Conservation (phyloP, 2,113 vertebrate species). For the Sebastes fasciatus region DNA sequence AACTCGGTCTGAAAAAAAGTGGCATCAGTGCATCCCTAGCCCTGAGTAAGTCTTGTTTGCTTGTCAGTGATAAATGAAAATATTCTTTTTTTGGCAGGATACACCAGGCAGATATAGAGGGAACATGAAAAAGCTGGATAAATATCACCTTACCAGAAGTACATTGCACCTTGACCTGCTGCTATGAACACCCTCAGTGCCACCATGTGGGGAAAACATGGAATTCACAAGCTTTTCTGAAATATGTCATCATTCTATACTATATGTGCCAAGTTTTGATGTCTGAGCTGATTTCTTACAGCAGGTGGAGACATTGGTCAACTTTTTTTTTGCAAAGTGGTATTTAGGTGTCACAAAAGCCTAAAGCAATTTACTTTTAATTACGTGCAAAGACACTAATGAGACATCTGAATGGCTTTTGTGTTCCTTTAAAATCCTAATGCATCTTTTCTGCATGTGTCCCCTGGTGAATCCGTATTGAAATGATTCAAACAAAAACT, state of each 20-base stretch:
- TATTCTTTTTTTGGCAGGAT: slow-evolving; percentile 5
- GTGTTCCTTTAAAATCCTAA: too few relatives aligned
- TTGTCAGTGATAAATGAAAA: not conserved
- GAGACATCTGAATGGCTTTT: too few relatives aligned
- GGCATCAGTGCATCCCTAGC: too few relatives aligned
- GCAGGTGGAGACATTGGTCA: slow-evolving; percentile 26
- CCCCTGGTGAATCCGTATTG: not conserved
- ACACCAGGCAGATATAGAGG: not conserved
- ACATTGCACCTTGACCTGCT: not conserved
- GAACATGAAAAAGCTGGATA: not conserved
- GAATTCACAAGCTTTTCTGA: not conserved
- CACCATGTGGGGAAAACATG: not conserved
- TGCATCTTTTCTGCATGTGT: too few relatives aligned
- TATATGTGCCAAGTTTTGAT: not conserved
- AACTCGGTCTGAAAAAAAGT: too few relatives aligned
- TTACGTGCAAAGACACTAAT: not conserved
- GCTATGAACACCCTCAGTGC: not conserved
- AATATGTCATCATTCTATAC: not conserved
- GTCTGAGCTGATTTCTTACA: not conserved
- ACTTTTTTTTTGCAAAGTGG: not conserved
- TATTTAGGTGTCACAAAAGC: not conserved
- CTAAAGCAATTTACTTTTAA: not conserved
- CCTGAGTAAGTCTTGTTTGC: not conserved
- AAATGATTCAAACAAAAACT: not conserved
- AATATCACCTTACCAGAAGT: not conserved